These are phyloP conservation scores for Mycetomoellerius zeteki DNA, from an alignment of 1,140 invertebrate species.

Conservation along the genomic window DNA sequence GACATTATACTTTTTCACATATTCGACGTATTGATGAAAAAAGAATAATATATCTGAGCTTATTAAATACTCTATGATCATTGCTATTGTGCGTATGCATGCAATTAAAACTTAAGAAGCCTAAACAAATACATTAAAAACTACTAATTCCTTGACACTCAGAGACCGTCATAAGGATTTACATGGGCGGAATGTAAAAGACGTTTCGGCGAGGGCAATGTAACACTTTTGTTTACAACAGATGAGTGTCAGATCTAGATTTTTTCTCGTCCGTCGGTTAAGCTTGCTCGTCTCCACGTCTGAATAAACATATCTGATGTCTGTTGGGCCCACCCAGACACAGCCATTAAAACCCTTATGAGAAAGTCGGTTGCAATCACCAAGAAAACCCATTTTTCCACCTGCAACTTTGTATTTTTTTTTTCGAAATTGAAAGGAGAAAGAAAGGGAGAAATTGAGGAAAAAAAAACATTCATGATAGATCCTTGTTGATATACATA, in stretches of 20 bases:
- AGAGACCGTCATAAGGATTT: conserved; percentile 29
- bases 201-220: conserved; percentile 76
- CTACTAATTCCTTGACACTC: background rate
- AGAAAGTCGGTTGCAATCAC: conserved; percentile 78
- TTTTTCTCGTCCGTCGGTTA: conserved; percentile 78
- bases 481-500: conserved; percentile 13
- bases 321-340: conserved; percentile 84
- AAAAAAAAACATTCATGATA: background rate
- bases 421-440: background rate
- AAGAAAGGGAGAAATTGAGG: background rate
- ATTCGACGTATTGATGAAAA: background rate
- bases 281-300: conserved; percentile 81
- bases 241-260: conserved; percentile 82
- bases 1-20: background rate
- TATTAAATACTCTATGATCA: conserved; percentile 5
- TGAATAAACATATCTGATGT: conserved; percentile 86
- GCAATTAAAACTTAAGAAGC: conserved; percentile 23
- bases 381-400: conserved; percentile 34
- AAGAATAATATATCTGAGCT: background rate
- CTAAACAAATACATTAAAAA: conserved; percentile 33
- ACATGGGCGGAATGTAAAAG: conserved; percentile 46
- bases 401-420: conserved; percentile 20
- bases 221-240: conserved; percentile 83
- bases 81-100: background rate
- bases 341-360: conserved; percentile 85